Evolutionary conservation across 2,113 vertebrate genomes (phyloP), one percentile per base, ranked within the genome.

Genomic region (Oceanites oceanicus): DNA sequence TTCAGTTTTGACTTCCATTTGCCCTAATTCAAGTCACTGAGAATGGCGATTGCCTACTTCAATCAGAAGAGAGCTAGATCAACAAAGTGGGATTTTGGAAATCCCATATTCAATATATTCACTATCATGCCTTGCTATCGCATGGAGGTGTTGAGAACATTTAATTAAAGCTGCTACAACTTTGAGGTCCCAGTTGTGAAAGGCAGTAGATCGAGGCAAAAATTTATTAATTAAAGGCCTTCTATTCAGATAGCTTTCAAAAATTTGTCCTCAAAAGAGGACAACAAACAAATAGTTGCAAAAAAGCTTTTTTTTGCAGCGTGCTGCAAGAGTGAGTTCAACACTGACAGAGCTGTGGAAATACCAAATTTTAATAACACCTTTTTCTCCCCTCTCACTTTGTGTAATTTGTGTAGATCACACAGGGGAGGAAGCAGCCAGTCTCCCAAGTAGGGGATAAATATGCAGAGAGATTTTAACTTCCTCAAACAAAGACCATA

Each of bases 111-210:
- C 87, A 91, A 78, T 87, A 92, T 47, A 71, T 47, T 79, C 66
- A 36, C 58, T 55, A 47, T 49, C 56, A 44, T 29, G 81, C 23
- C 15, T 62, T 61, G 79, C 83, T 75, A 47, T 38, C 63, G 84
- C 36, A 55, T 25, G 61, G 66, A 88, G 75, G 47, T 52, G 59
- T 50, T 49, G 44, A 84, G 77, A 86, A 70, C 73, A 71, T 86
- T 83, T 93, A 88, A 92, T 96, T 91, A 95, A 94, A 88, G 62
- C 68, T 83, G 88, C 82, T 87, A 63, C 32, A 91, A 42, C 52
- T 78, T 23, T 1, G 42, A 77, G 59, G n/a, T 93, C 90, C 68
- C 90, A 66, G 55, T 44, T 87, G 84, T 90, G 73, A 86, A 71
- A 59, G 49, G 58, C 49, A 92, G 42, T 16, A 82, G 71, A 86